A percentile compares a stretch with the other conserved stretches of the same genome.
Conservation (phyloP, 2,113 vertebrate species). For the Castor canadensis region DNA sequence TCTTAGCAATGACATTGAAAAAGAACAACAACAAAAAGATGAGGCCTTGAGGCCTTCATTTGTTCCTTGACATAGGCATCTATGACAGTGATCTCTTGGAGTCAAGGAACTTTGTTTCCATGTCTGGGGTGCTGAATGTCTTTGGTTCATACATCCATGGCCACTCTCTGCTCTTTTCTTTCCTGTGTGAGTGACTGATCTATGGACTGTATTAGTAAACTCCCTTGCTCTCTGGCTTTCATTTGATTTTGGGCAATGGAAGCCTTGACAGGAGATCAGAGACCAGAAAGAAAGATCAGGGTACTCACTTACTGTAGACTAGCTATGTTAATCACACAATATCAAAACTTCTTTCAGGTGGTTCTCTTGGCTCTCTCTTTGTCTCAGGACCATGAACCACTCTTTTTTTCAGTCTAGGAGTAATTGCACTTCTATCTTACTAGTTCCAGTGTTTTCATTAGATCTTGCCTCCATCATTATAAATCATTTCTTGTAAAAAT, state of each 20-base stretch:
- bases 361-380: not conserved
- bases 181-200: not conserved
- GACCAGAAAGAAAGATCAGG: not conserved
- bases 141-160: not conserved
- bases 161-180: not conserved
- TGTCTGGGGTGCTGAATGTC: not conserved
- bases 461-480: not conserved
- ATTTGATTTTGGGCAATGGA: not conserved
- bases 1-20: not conserved
- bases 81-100: not conserved
- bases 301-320: not conserved
- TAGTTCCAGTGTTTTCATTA: constrained; percentile 24
- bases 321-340: not conserved
- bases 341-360: not conserved
- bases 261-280: not conserved
- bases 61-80: not conserved
- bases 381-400: not conserved
- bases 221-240: not conserved
- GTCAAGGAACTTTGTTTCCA: not conserved
- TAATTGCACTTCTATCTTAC: not conserved
- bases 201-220: not conserved
- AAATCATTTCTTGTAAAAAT: not conserved
- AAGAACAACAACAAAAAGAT: constrained; percentile 17
- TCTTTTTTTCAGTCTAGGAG: not conserved
- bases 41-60: not conserved